Conservation (phyloP, 2,113 vertebrate species). For the Chamaea fasciata region DNA sequence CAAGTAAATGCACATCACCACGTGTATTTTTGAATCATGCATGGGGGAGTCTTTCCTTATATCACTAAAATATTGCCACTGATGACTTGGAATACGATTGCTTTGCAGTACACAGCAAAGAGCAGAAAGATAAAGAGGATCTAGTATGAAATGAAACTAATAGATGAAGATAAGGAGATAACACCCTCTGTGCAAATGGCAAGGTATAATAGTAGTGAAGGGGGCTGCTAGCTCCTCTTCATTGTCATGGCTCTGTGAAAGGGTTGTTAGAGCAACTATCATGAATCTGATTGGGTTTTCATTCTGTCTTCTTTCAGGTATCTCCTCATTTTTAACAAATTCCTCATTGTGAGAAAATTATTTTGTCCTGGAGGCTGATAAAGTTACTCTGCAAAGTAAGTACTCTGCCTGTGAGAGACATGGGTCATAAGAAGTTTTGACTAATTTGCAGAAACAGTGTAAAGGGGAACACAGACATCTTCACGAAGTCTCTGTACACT, state of each 20-base stretch:
- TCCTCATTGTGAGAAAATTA: not conserved
- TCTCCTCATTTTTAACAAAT: not conserved
- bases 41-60: not conserved
- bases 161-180: not conserved
- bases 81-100: fast-evolving
- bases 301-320: not conserved
- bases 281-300: not conserved
- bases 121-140: not conserved
- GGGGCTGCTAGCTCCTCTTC: not conserved
- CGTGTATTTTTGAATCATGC: not conserved
- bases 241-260: not conserved
- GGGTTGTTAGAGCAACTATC: fast-evolving
- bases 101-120: not conserved
- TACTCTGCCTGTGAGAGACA: not conserved
- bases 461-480: not conserved
- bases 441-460: not conserved
- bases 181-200: not conserved
- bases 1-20: not conserved
- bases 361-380: not conserved
- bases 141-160: not conserved
- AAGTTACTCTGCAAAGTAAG: not conserved
- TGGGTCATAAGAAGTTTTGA: not conserved
- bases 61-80: fast-evolving
- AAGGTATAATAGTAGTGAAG: not conserved
- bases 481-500: fast-evolving